Percentiles rank a stretch among this genome's conserved stretches.
phyloP scores from a whole-genome alignment of 2,113 vertebrate species.

The Scopus umbretta region DNA sequence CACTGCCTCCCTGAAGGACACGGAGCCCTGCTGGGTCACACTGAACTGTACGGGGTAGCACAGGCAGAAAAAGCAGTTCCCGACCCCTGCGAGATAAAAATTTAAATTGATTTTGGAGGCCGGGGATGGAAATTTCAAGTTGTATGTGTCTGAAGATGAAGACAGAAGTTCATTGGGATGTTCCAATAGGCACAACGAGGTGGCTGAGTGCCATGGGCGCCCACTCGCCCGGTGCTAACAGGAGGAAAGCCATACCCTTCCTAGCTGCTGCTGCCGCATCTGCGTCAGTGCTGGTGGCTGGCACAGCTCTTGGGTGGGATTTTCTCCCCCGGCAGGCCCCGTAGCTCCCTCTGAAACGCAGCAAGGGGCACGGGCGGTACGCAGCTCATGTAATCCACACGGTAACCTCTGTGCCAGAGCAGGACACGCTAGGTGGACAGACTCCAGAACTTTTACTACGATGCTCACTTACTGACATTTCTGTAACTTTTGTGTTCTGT shows the following conservation, averaged over 20 bases:
- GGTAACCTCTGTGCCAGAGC: not conserved
- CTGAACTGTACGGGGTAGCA: fast-evolving
- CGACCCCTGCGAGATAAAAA: not conserved
- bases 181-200: fast-evolving
- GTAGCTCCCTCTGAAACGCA: not conserved
- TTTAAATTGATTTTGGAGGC: not conserved
- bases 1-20: not conserved
- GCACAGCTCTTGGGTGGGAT: not conserved
- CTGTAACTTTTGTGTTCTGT: not conserved
- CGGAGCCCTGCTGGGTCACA: not conserved
- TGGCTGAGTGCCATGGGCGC: fast-evolving
- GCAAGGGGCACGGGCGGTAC: fast-evolving
- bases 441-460: fast-evolving
- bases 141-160: not conserved
- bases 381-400: not conserved
- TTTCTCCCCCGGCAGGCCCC: not conserved
- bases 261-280: not conserved
- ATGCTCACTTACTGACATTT: not conserved
- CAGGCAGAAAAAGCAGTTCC: fast-evolving
- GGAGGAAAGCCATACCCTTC: not conserved
- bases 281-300: not conserved
- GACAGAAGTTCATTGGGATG: fast-evolving
- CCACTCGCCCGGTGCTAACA: not conserved
- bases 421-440: not conserved
- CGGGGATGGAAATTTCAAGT: not conserved